Conservation (phyloP, 2,888 invertebrate genomes). For the Mythimna loreyi region DNA sequence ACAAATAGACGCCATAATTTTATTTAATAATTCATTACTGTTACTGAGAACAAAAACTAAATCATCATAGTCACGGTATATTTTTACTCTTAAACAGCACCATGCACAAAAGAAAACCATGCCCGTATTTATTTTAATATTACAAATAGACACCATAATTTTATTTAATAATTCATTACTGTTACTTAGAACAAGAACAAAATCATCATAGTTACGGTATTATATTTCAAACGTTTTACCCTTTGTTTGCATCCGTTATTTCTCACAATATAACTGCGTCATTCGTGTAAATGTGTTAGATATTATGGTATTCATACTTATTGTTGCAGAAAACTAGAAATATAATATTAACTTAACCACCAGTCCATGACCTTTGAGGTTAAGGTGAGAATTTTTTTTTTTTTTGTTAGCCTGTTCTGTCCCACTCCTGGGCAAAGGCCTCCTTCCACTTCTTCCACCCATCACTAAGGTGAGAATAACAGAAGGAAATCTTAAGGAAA, state of each 20-base stretch:
- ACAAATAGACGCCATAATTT: too few relatives aligned
- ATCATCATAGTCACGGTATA: too few relatives aligned
- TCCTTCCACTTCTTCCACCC: too few relatives aligned
- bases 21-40: too few relatives aligned
- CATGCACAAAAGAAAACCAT: too few relatives aligned
- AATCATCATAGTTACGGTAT: not conserved
- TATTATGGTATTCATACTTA: not conserved
- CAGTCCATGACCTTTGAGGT: constrained; percentile 14
- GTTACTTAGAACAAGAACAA: not conserved
- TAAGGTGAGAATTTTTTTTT: constrained; percentile 17
- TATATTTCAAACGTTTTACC: not conserved
- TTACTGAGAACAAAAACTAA: too few relatives aligned
- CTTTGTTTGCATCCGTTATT: not conserved
- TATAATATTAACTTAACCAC: not conserved
- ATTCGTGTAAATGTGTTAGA: constrained; percentile 20
- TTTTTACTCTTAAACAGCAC: too few relatives aligned
- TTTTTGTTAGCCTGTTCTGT: too few relatives aligned
- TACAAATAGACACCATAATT: not conserved
- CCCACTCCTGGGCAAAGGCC: too few relatives aligned
- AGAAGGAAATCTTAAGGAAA: constrained; percentile 6
- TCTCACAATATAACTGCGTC: constrained; percentile 3
- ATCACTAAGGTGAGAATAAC: constrained; percentile 11
- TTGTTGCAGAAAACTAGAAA: constrained; percentile 1
- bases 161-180: not conserved
- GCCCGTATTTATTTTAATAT: too few relatives aligned